A percentile compares a stretch with the other conserved stretches of the same genome.
phyloP scores from a whole-genome alignment of 1,140 invertebrate genomes.

The Oppia nitens region DNA sequence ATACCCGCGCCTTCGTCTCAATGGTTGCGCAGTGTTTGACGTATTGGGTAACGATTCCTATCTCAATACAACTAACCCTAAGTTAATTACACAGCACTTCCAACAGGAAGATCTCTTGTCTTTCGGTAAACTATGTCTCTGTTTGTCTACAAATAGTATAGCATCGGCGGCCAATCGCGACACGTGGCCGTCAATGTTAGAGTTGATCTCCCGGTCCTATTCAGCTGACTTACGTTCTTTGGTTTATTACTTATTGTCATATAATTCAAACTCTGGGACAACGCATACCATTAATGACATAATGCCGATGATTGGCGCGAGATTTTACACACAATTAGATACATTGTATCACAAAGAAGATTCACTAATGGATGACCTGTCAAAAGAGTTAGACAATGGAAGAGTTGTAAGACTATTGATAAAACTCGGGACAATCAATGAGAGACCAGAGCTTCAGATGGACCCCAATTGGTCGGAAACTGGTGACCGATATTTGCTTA shows the following conservation, averaged over 20 bases:
- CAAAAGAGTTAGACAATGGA: constrained; percentile 87
- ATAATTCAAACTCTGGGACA: constrained; percentile 9
- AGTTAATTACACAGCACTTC: constrained; percentile 54
- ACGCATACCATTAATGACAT: constrained; percentile 76
- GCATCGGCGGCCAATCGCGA: constrained; percentile 59
- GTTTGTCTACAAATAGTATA: constrained; percentile 73
- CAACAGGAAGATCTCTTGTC: constrained; percentile 81
- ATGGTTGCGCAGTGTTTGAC: constrained; percentile 63
- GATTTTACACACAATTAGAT: constrained; percentile 90
- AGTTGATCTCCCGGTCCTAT: constrained; percentile 72
- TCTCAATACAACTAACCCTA: constrained; percentile 33
- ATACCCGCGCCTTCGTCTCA: constrained; percentile 44
- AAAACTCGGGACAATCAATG: constrained; percentile 79
- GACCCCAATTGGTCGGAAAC: constrained; percentile 91
- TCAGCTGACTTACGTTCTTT: constrained; percentile 79
- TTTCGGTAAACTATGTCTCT: constrained; percentile 75
- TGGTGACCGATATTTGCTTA: constrained; percentile 91
- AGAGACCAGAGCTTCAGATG: constrained; percentile 81
- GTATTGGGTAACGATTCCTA: constrained; percentile 53
- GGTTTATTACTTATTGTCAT: constrained; percentile 34
- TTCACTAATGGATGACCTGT: constrained; percentile 69
- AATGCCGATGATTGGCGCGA: constrained; percentile 97
- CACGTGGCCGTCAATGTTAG: constrained; percentile 49
- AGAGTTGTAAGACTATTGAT: constrained; percentile 71
- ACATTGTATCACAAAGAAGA: constrained; percentile 68